A percentile compares a stretch with the other conserved stretches of the same genome.
phyloP scores from a whole-genome alignment of 2,888 invertebrate genomes.

The Aleiodes leptofemur region DNA sequence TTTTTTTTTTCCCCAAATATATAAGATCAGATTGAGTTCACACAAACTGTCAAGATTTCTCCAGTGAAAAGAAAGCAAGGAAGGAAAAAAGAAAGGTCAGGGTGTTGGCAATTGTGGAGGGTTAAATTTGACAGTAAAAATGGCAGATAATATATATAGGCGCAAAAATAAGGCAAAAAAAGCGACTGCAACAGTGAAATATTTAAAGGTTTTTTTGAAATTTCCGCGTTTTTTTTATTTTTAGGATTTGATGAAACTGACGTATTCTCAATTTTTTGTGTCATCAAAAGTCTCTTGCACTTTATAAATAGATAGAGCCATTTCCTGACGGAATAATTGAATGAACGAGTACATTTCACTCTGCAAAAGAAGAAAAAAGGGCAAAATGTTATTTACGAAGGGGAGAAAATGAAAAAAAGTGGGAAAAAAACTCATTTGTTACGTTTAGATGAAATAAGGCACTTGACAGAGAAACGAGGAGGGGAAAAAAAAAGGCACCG shows the following conservation, averaged over 20 bases:
- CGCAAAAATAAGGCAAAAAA: too few relatives aligned
- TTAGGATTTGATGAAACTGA: too few relatives aligned
- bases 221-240: too few relatives aligned
- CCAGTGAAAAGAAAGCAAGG: background rate
- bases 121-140: background rate
- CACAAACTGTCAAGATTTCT: slow-evolving; percentile 16
- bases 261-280: too few relatives aligned
- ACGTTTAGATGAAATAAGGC: slow-evolving; percentile 13
- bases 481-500: slow-evolving; percentile 7
- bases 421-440: slow-evolving; percentile 1
- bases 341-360: background rate
- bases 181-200: too few relatives aligned
- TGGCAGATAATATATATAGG: too few relatives aligned
- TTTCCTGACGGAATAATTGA: too few relatives aligned
- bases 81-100: background rate
- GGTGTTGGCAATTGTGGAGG: background rate
- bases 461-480: slow-evolving; percentile 1
- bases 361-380: background rate
- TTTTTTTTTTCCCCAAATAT: background rate
- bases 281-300: too few relatives aligned
- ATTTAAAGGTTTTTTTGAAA: too few relatives aligned
- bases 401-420: background rate
- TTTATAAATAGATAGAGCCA: too few relatives aligned
- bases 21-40: slow-evolving; percentile 34
- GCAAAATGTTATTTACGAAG: background rate